Conservation (phyloP, 2,113 vertebrate species). For the Vidua macroura region DNA sequence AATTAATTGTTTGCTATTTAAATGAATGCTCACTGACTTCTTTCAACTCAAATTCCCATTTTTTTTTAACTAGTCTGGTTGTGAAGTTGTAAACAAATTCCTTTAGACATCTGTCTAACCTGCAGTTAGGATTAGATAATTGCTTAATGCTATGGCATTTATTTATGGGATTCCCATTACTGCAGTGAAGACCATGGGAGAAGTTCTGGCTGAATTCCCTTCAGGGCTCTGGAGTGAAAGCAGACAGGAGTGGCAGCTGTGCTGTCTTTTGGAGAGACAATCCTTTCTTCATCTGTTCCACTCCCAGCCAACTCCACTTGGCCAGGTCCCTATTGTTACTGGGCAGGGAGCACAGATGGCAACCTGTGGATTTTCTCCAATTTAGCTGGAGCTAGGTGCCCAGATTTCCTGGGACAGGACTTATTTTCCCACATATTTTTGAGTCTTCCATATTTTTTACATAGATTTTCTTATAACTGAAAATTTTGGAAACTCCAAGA, state of each 20-base stretch:
- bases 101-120: neutral
- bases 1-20: neutral
- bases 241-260: neutral
- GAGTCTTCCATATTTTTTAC: neutral
- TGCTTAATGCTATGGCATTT: neutral
- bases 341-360: conserved; percentile 3
- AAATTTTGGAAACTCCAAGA: neutral
- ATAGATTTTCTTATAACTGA: neutral
- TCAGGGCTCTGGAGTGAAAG: neutral
- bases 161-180: neutral
- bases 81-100: neutral
- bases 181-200: neutral
- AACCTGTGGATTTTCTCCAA: conserved; percentile 34
- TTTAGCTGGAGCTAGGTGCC: neutral
- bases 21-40: neutral
- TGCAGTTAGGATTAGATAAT: neutral
- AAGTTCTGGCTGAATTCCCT: conserved; percentile 15
- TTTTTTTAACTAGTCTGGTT: neutral
- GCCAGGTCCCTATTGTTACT: neutral
- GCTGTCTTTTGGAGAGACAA: neutral
- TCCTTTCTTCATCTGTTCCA: conserved; percentile 41
- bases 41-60: neutral
- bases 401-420: neutral
- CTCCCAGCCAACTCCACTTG: neutral
- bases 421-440: neutral